Percentiles rank a stretch among this genome's conserved stretches.
Conservation (phyloP, 1,140 invertebrate species). For the Achroia grisella region DNA sequence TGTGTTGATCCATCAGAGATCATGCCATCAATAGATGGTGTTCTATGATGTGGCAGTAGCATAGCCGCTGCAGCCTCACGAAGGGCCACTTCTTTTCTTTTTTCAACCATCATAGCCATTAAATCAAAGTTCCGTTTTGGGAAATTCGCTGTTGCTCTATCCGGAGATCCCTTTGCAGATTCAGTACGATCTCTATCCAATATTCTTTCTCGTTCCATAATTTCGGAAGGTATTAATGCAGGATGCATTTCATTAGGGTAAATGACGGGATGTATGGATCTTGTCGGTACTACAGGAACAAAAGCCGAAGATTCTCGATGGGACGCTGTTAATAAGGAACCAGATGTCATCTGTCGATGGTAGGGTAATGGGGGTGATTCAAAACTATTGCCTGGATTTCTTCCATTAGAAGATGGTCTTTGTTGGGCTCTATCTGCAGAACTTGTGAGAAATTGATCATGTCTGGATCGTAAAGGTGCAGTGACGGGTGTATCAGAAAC, state of each 20-base stretch:
- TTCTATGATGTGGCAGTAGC: slow-evolving; percentile 67
- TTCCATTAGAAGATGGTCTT: slow-evolving; percentile 65
- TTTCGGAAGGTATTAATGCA: slow-evolving; percentile 68
- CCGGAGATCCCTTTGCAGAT: slow-evolving; percentile 63
- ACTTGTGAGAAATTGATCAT: slow-evolving; percentile 75
- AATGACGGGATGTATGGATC: slow-evolving; percentile 77
- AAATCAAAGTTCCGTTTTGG: slow-evolving; percentile 79
- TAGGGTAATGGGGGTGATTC: slow-evolving; percentile 79
- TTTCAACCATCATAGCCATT: slow-evolving; percentile 91
- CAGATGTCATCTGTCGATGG: slow-evolving; percentile 77
- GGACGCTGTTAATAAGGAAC: slow-evolving; percentile 65
- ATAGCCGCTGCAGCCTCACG: slow-evolving; percentile 79
- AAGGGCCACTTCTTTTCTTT: slow-evolving; percentile 84
- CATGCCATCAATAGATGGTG: slow-evolving; percentile 61
- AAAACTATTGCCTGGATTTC: slow-evolving; percentile 74
- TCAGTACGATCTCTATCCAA: slow-evolving; percentile 68
- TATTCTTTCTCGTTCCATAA: slow-evolving; percentile 74
- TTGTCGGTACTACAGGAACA: slow-evolving; percentile 87
- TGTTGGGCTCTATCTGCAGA: slow-evolving; percentile 56
- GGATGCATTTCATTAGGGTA: slow-evolving; percentile 81
- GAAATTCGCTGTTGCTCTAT: slow-evolving; percentile 64
- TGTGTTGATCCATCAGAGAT: slow-evolving; percentile 66
- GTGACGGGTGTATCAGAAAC: slow-evolving; percentile 42
- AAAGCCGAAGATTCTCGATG: slow-evolving; percentile 87
- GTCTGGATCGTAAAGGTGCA: slow-evolving; percentile 62